phyloP scores from a whole-genome alignment of 2,797 vertebrate genomes.

The Sitta carolinensis region DNA sequence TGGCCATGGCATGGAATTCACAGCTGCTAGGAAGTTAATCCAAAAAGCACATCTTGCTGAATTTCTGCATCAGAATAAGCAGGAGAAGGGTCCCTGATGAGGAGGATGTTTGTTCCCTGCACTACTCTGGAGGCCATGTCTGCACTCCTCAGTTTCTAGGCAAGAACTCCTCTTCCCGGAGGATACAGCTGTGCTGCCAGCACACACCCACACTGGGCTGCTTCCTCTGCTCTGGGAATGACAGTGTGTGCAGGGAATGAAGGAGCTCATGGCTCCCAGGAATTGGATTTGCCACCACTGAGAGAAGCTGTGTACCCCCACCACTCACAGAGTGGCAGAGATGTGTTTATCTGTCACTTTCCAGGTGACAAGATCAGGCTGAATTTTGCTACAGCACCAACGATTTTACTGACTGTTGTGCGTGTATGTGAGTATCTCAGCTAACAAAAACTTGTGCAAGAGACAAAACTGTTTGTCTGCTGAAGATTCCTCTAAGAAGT shows the following conservation, averaged over 20 bases:
- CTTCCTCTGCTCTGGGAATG: neutral
- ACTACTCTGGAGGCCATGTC: neutral
- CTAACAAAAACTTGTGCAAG: neutral
- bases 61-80: accelerated
- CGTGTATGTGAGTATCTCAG: neutral
- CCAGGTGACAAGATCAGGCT: neutral
- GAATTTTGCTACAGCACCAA: neutral
- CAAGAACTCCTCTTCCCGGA: neutral
- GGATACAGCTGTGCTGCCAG: neutral
- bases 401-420: neutral
- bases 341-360: neutral
- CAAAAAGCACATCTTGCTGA: neutral
- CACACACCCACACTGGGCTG: neutral
- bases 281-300: neutral
- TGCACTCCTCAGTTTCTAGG: neutral
- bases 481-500: neutral
- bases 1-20: neutral
- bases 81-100: neutral
- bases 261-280: neutral
- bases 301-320: neutral
- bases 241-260: accelerated
- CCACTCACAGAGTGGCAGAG: neutral
- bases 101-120: neutral
- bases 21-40: neutral
- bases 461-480: neutral